A percentile compares a stretch with the other conserved stretches of the same genome.
Conservation (phyloP, 1,140 invertebrate species). For the Plodia interpunctella region DNA sequence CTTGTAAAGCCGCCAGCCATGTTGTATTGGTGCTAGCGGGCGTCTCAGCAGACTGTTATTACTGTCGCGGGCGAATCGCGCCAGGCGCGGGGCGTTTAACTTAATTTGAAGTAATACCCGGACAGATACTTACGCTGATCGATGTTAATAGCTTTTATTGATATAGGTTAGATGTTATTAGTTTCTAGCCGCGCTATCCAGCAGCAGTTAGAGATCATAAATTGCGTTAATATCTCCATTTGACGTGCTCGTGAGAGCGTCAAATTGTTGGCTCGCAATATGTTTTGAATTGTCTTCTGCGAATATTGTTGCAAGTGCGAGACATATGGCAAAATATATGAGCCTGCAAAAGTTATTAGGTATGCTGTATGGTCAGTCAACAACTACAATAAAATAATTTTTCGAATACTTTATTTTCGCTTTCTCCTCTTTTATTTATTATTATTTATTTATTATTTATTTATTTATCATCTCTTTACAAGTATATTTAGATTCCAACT, state of each 20-base stretch:
- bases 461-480: too few species aligned
- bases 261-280: slow-evolving; percentile 44
- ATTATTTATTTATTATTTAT: too few species aligned
- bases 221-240: slow-evolving; percentile 64
- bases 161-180: slow-evolving; percentile 66
- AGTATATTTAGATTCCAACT: too few species aligned
- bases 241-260: slow-evolving; percentile 45
- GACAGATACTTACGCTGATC: slow-evolving; percentile 65
- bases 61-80: slow-evolving; percentile 24
- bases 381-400: too few species aligned
- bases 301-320: too few species aligned
- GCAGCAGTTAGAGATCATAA: slow-evolving; percentile 50
- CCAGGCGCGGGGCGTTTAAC: slow-evolving; percentile 50
- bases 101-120: slow-evolving; percentile 58
- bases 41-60: slow-evolving; percentile 33
- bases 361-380: too few species aligned
- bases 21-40: slow-evolving; percentile 24
- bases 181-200: slow-evolving; percentile 36
- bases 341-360: too few species aligned
- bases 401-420: too few species aligned
- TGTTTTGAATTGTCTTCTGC: not conserved
- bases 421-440: too few species aligned
- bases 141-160: slow-evolving; percentile 72
- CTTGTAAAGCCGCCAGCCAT: slow-evolving; percentile 18
- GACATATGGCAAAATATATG: too few species aligned